Evolutionary conservation across 2,113 vertebrate genomes (phyloP).

Genomic region (Sterna hirundo): DNA sequence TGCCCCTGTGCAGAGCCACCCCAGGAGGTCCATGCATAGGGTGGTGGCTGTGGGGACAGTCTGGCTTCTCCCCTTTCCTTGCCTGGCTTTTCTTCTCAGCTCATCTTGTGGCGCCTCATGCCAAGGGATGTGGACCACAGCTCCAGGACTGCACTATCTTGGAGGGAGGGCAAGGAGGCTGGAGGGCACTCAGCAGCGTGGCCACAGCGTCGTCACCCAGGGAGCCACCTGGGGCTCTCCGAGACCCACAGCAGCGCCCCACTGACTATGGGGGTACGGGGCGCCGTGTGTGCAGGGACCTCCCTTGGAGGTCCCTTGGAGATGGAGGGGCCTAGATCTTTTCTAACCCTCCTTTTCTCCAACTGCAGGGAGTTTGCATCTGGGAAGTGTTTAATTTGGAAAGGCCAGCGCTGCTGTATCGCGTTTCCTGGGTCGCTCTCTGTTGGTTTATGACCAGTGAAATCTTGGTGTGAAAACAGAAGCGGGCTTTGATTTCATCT

Average conservation of each 20-base stretch:
- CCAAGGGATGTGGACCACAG: not conserved
- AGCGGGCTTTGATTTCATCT: slow-evolving; percentile 41
- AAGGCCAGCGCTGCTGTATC: not conserved
- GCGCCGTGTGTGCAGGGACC: not conserved
- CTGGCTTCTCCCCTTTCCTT: not conserved
- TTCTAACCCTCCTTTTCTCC: not conserved
- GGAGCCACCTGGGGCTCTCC: not conserved
- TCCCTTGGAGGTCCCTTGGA: not conserved
- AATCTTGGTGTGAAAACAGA: slow-evolving; percentile 45
- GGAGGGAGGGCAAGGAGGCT: not conserved
- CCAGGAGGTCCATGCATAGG: not conserved
- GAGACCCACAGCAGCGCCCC: not conserved
- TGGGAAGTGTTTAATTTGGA: slow-evolving; percentile 13
- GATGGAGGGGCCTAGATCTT: not conserved
- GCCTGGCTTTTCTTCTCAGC: not conserved
- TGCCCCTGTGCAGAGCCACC: not conserved
- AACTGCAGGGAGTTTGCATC: not conserved
- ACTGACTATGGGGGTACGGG: accelerated
- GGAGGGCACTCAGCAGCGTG: not conserved
- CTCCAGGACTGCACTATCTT: not conserved
- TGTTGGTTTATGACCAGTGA: slow-evolving; percentile 40
- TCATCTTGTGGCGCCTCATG: not conserved
- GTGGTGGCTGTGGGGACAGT: not conserved
- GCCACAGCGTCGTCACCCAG: not conserved
- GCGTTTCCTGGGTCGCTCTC: not conserved